phyloP scores from a whole-genome alignment of 2,113 vertebrate species.

The Rostratula benghalensis region DNA sequence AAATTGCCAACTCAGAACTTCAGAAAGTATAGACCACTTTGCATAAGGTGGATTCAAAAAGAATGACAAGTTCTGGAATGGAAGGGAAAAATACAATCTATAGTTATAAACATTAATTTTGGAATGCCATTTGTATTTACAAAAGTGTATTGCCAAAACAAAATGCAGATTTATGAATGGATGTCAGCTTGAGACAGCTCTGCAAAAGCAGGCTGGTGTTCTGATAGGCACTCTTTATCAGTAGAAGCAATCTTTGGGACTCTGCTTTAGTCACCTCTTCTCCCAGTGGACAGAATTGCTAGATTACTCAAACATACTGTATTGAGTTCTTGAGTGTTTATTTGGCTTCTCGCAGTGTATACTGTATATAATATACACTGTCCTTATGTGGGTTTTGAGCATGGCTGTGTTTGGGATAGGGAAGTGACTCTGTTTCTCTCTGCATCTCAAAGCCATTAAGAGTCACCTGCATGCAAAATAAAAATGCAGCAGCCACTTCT shows the following conservation, averaged over 20 bases:
- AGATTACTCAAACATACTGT: background rate
- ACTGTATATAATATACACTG: background rate
- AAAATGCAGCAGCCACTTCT: background rate
- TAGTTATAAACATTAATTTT: background rate
- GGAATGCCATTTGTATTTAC: background rate
- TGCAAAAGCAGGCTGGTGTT: background rate
- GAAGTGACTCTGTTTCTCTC: background rate
- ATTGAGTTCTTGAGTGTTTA: background rate
- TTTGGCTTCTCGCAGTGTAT: background rate
- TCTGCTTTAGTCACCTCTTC: background rate
- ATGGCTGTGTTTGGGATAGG: background rate
- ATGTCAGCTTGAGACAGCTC: background rate
- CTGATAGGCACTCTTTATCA: background rate
- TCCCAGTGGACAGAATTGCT: background rate
- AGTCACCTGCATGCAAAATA: background rate
- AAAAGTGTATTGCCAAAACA: background rate
- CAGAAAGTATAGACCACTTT: conserved; percentile 85
- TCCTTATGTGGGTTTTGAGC: background rate
- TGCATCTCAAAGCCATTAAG: background rate
- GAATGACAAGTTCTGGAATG: conserved; percentile 83
- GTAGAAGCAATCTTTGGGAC: background rate
- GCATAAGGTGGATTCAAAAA: conserved; percentile 86
- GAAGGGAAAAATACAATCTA: background rate
- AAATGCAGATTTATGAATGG: background rate
- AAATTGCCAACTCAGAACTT: conserved; percentile 95